phyloP scores from a whole-genome alignment of 2,113 vertebrate species.

The Procavia capensis region DNA sequence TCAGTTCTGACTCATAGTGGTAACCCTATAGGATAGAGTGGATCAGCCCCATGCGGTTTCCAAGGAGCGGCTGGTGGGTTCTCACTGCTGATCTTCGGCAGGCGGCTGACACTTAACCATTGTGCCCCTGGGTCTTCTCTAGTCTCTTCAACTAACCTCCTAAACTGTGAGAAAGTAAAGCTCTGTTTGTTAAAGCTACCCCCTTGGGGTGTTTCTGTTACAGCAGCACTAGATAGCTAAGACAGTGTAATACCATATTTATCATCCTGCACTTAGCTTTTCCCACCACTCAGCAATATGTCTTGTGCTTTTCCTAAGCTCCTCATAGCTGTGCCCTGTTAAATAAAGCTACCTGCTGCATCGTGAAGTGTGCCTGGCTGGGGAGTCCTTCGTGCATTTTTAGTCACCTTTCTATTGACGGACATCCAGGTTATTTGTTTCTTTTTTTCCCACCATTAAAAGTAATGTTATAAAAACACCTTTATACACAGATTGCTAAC shows the following conservation, averaged over 20 bases:
- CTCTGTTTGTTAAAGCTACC: too few relatives aligned
- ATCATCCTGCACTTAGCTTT: not conserved
- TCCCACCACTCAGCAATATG: not conserved
- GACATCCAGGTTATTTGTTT: not conserved
- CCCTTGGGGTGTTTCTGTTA: not conserved
- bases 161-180: too few relatives aligned
- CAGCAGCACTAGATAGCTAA: not conserved
- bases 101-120: too few relatives aligned
- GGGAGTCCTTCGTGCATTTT: not conserved
- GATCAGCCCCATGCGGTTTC: too few relatives aligned
- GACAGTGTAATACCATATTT: not conserved
- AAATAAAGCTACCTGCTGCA: not conserved
- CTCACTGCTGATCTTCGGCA: too few relatives aligned
- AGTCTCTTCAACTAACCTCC: too few relatives aligned
- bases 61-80: too few relatives aligned
- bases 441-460: not conserved
- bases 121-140: too few relatives aligned
- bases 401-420: not conserved
- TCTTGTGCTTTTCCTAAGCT: constrained; percentile 1
- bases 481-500: too few relatives aligned
- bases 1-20: too few relatives aligned
- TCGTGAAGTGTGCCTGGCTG: not conserved
- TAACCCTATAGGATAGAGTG: too few relatives aligned
- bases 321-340: not conserved
- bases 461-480: not conserved